These are phyloP conservation scores for Pyrocoelia pectoralis DNA, from an alignment of 2,888 invertebrate species.

Conservation along the genomic window DNA sequence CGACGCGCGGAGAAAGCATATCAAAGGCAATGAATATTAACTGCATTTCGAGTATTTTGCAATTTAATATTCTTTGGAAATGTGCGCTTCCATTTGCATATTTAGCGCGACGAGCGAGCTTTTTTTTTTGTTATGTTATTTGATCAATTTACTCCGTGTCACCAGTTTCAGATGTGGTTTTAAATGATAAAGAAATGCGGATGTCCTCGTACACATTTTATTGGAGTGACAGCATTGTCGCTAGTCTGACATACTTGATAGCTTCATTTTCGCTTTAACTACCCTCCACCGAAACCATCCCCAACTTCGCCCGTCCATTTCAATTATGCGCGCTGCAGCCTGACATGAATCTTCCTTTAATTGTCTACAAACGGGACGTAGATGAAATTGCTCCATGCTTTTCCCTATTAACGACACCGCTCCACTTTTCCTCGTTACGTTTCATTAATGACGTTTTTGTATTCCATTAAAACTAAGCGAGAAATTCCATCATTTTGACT, in stretches of 20 bases:
- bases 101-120: not conserved
- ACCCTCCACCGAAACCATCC: slow-evolving; percentile 22
- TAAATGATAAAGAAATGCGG: slow-evolving; percentile 8
- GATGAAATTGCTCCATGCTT: slow-evolving; percentile 34
- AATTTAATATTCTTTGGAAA: slow-evolving; percentile 23
- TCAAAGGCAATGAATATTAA: slow-evolving; percentile 30
- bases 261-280: slow-evolving; percentile 41
- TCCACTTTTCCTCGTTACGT: slow-evolving; percentile 25
- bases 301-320: slow-evolving; percentile 43
- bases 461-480: slow-evolving; percentile 20
- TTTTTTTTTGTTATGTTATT: slow-evolving; percentile 13
- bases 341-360: slow-evolving; percentile 51
- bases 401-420: slow-evolving; percentile 27
- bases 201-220: slow-evolving; percentile 27
- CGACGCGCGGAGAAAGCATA: slow-evolving; percentile 11
- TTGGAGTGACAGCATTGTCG: slow-evolving; percentile 27
- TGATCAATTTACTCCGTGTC: slow-evolving; percentile 21
- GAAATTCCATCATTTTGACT: slow-evolving; percentile 17
- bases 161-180: slow-evolving; percentile 5
- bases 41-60: slow-evolving; percentile 19
- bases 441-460: slow-evolving; percentile 31
- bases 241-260: slow-evolving; percentile 34
- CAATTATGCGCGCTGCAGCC: slow-evolving; percentile 50
- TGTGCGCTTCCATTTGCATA: not conserved
- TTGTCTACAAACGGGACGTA: slow-evolving; percentile 45